Evolutionary conservation across 2,888 invertebrate genomes (phyloP).

Genomic region (Athalia circularis): DNA sequence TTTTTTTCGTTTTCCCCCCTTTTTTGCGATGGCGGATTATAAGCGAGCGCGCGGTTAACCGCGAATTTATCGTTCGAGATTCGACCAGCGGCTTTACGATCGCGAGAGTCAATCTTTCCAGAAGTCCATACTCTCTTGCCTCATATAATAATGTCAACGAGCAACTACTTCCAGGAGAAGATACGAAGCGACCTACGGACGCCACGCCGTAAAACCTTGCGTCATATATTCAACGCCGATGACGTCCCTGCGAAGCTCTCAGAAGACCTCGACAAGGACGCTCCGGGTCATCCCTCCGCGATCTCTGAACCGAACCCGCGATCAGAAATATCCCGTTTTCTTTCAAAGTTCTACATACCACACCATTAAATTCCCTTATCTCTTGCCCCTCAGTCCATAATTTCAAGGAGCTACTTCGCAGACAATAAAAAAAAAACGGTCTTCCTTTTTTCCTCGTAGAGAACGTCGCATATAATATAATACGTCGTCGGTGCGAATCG

Average conservation of each 20-base stretch:
- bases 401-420: too few relatives aligned
- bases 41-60: neutral
- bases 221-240: slow-evolving; percentile 27
- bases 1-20: neutral
- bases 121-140: neutral
- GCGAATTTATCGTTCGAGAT: slow-evolving; percentile 11
- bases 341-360: neutral
- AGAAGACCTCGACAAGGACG: slow-evolving; percentile 39
- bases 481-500: too few relatives aligned
- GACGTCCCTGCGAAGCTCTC: slow-evolving; percentile 2
- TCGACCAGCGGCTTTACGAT: slow-evolving; percentile 10
- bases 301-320: neutral
- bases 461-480: too few relatives aligned
- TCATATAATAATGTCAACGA: neutral
- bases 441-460: too few relatives aligned
- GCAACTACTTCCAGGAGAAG: neutral
- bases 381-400: too few relatives aligned
- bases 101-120: slow-evolving; percentile 8
- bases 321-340: neutral
- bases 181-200: too few relatives aligned
- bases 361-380: too few relatives aligned
- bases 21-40: slow-evolving; percentile 11
- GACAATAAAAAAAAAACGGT: too few relatives aligned
- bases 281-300: slow-evolving; percentile 28
- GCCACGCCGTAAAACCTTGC: slow-evolving; percentile 7